Conservation (phyloP, 2,113 vertebrate species). For the Gallinago jamesoni region DNA sequence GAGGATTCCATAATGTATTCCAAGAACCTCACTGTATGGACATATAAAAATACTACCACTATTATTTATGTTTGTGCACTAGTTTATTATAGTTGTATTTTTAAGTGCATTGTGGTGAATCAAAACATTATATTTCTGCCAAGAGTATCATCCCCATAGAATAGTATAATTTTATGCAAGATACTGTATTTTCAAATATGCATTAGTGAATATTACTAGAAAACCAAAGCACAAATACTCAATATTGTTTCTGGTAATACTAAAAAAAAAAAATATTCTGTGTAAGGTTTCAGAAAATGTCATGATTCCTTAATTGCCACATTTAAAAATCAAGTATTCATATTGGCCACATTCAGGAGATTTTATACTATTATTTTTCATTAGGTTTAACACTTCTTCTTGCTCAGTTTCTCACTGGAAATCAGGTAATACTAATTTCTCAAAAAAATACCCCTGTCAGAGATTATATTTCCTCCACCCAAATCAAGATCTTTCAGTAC, state of each 20-base stretch:
- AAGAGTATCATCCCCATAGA: background rate
- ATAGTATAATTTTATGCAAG: background rate
- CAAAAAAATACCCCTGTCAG: background rate
- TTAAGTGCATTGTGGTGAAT: background rate
- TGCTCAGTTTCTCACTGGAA: background rate
- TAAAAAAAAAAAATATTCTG: background rate
- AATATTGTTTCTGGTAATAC: background rate
- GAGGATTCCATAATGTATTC: slow-evolving; percentile 6
- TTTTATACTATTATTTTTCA: background rate
- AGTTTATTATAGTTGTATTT: background rate
- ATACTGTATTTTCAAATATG: background rate
- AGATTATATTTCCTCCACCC: background rate
- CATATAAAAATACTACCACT: background rate
- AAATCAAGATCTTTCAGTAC: background rate
- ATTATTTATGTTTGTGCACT: background rate
- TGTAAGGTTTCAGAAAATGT: background rate
- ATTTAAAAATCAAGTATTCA: background rate
- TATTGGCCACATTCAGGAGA: background rate
- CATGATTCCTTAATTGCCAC: background rate
- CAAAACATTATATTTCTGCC: background rate
- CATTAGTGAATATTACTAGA: background rate
- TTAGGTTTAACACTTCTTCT: background rate
- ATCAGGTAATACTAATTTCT: background rate
- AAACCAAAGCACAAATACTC: background rate
- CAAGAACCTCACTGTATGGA: slow-evolving; percentile 11